Base-by-base conservation (phyloP, 64 coral and sea anemone genomes). In the Astreopora myriophthalma region DNA sequence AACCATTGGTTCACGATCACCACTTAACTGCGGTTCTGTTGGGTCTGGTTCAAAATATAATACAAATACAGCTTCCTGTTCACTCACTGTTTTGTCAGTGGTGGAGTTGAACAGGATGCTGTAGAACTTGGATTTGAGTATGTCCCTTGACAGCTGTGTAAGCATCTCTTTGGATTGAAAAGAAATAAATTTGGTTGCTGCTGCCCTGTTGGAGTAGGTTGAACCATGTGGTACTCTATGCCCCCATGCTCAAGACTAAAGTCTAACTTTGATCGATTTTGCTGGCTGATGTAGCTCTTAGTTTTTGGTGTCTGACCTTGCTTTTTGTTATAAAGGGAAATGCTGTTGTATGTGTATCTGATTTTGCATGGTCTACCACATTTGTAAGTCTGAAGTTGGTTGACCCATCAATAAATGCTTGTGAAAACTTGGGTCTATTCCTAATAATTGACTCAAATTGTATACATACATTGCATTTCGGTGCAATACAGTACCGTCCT, bases 111-210 rank as follows among this genome's bases (percentile, higher is more conserved):
- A 92, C 3, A 92, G 10, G 35, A 92, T 62, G 2, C 71, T 88
- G 6, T 79, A 81, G 51, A 93, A 93, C 38, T 93, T 93, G 3
- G 92, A 42, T 34, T 87, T n/a, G 69, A 52, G 40, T 44, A 93
- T 35, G 68, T 93, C 74, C 63, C 82, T 72, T 88, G 76, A 29
- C 60, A 75, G 73, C 73, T 75, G 86, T 67, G 33, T 85, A 31
- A 66, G 80, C 30, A 95, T 20, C 62, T 95, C 81, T 20, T 95
- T 89, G 69, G 82, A 75, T 62, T 91, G 90, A 74, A 84, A 90
- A 19, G 66, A 75, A 73, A 22, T 46, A 46, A 46, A 46, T 46
- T 46, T 11, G 40, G 40, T 46, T 46, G 40, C 40, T 46, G 40
- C 40, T 46, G 40, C 40, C 40, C 40, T 46, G 40, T 46, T 46